These are phyloP conservation scores for Macropodus opercularis DNA, from an alignment of 2,797 vertebrate genomes.

Conservation along the genomic window DNA sequence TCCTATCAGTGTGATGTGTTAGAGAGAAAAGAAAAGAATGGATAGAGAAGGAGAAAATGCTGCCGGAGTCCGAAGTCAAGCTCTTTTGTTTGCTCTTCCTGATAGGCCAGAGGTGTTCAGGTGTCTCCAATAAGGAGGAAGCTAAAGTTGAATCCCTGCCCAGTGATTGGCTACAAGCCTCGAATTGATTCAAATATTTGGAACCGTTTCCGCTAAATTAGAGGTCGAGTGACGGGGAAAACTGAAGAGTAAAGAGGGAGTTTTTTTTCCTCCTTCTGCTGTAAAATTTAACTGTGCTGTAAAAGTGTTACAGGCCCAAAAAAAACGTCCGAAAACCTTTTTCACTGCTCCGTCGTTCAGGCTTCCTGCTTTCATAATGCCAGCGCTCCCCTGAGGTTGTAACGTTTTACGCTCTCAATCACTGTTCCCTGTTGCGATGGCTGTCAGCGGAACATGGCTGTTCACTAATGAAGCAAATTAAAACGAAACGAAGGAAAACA, in stretches of 20 bases:
- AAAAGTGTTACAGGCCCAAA: constrained; percentile 34
- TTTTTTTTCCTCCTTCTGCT: constrained; percentile 35
- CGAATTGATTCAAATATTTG: constrained; percentile 75
- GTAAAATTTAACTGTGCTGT: constrained; percentile 50
- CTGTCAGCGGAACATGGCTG: constrained; percentile 23
- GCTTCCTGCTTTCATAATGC: constrained; percentile 38
- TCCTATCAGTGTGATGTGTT: neutral
- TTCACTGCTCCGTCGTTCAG: neutral
- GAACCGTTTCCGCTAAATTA: constrained; percentile 35
- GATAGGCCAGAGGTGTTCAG: constrained; percentile 51
- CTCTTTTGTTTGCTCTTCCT: constrained; percentile 30
- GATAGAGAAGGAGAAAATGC: neutral
- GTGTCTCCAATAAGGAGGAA: constrained; percentile 48
- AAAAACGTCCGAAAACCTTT: neutral
- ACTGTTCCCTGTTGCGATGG: constrained; percentile 29
- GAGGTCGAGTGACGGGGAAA: neutral
- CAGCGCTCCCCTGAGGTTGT: constrained; percentile 15
- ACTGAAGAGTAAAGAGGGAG: neutral
- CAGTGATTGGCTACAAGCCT: constrained; percentile 62
- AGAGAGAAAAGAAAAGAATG: constrained; percentile 2
- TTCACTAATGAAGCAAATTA: neutral
- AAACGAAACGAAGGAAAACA: too few relatives aligned
- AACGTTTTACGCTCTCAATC: constrained; percentile 28
- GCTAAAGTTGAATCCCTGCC: constrained; percentile 28
- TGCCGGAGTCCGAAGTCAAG: constrained; percentile 19